Evolutionary conservation across 2,888 invertebrate species (phyloP), one percentile per base, ranked within the genome.

Genomic region (Hyppa rectilinea): DNA sequence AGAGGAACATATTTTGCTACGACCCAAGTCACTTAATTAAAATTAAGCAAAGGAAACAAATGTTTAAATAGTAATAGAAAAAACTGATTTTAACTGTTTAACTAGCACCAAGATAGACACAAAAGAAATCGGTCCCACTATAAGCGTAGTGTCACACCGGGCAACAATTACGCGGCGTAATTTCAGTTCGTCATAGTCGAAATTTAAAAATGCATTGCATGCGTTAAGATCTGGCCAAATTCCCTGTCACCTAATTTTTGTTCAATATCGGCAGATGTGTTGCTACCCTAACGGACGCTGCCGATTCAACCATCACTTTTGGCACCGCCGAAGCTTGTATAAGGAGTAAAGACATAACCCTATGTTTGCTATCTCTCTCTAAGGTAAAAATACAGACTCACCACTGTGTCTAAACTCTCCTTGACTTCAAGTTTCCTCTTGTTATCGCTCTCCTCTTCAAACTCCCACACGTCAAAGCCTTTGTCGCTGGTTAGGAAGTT

Each of bases 391-490:
- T 26, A 26, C 14, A 14, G 49, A 50, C 87, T 88, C 59, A 95
- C 95, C 90, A 92, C 89, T 43, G 94, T 92, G 74, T 95, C 94
- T n/a, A 95, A 81, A 2, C 86, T 87, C 65, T 91, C 89, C 65
- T 91, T 94, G 6, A 84, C 87, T 20, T 91, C 90, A 0, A 91
- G 77, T 68, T 93, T 93, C 76, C 87, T 87, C 76, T 91, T 93
- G 63, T 87, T 90, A 36, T 90, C 90, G 7, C 76, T 88, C 43
- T 92, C 90, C 4, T 92, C 93, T 26, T 92, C 92, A 53, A 94
- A 92, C 81, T 94, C 92, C 95, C 94, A 95, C 56, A 93, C 91
- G 73, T 96, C 95, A 60, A 87, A 93, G 0, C 92, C 94, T 36
- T 89, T 88, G 83, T 94, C 94, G 14, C 82, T 83, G 0, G 92